Conservation (phyloP, 2,797 vertebrate genomes). For the Triplophysa bombifrons region DNA sequence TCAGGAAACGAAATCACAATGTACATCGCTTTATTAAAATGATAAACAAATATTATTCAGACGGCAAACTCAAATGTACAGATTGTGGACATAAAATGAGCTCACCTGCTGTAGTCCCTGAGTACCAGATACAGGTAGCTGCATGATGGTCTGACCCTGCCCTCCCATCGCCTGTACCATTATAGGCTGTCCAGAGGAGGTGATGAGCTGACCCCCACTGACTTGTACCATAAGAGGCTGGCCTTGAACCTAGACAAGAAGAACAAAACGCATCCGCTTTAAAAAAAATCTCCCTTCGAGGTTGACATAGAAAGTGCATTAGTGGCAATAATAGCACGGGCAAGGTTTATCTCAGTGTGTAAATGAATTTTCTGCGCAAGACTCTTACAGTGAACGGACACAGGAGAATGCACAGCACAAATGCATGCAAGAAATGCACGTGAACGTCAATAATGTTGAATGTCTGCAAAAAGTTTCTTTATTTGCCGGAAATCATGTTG, state of each 20-base stretch:
- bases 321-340: neutral
- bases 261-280: neutral
- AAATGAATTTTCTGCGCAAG: neutral
- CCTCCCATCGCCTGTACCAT: constrained; percentile 98
- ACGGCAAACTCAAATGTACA: neutral
- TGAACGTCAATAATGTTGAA: neutral
- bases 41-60: neutral
- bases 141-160: constrained; percentile 98
- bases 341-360: neutral
- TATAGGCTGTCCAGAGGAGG: constrained; percentile 96
- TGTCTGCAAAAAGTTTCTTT: neutral
- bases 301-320: neutral
- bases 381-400: neutral
- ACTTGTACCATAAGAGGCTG: constrained; percentile 99
- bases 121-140: constrained; percentile 93
- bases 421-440: constrained; percentile 9
- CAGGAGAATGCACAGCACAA: neutral
- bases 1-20: neutral
- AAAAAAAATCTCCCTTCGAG: neutral
- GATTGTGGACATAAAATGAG: neutral
- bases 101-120: constrained; percentile 96
- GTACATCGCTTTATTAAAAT: neutral
- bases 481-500: constrained; percentile 8
- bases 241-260: constrained; percentile 85
- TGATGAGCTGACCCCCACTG: constrained; percentile 97